phyloP scores from a whole-genome alignment of 2,113 vertebrate genomes.

The Penelope pileata region DNA sequence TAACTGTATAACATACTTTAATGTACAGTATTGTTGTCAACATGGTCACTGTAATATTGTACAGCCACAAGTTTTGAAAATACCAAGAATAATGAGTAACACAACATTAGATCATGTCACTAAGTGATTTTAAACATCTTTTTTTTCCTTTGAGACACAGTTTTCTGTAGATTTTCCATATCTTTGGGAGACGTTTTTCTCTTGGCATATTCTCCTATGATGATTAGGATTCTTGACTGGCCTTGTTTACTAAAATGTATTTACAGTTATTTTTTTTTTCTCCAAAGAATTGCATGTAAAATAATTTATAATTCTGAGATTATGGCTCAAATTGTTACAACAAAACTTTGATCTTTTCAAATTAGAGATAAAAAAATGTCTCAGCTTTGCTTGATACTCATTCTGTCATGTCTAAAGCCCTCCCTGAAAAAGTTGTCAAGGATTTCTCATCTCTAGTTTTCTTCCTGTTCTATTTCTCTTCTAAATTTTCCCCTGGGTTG shows the following conservation, averaged over 20 bases:
- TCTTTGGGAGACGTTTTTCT: neutral
- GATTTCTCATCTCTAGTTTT: neutral
- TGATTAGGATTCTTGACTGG: neutral
- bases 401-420: neutral
- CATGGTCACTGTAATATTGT: fast-evolving
- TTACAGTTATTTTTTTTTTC: neutral
- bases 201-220: neutral
- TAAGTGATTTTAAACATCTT: neutral
- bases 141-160: neutral
- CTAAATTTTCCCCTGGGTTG: neutral
- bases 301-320: neutral
- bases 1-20: neutral
- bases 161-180: neutral
- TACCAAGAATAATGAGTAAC: neutral
- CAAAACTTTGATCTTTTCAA: neutral
- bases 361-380: neutral
- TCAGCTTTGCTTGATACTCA: neutral
- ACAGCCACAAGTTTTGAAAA: neutral
- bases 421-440: neutral
- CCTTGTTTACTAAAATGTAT: neutral
- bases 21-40: neutral
- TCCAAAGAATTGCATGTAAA: neutral
- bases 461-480: neutral
- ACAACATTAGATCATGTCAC: neutral
- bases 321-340: neutral